Conservation (phyloP, 1,140 invertebrate species). For the Polypedilum pembai region DNA sequence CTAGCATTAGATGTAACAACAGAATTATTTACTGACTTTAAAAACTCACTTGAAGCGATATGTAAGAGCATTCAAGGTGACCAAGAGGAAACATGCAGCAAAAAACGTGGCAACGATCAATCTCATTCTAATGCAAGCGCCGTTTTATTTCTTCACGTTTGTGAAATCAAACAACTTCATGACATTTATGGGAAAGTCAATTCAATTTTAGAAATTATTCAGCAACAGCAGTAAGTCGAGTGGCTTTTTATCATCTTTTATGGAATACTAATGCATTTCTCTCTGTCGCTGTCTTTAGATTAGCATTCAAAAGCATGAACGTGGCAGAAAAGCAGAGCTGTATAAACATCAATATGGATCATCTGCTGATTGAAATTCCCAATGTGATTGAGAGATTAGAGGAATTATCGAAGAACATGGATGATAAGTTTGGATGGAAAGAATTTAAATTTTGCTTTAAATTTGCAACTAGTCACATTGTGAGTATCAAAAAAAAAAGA, state of each 20-base stretch:
- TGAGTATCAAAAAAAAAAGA: too few relatives aligned
- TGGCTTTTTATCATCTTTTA: not conserved
- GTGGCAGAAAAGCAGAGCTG: conserved; percentile 51
- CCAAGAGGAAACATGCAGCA: conserved; percentile 29
- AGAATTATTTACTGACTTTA: not conserved
- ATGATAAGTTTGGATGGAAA: conserved; percentile 57
- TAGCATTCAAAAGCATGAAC: conserved; percentile 42
- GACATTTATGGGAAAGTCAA: conserved; percentile 40
- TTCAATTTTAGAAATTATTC: conserved; percentile 39
- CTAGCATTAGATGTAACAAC: not conserved
- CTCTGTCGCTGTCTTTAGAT: not conserved
- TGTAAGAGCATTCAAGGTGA: conserved; percentile 32
- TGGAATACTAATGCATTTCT: not conserved
- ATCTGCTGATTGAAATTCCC: conserved; percentile 55
- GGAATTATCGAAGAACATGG: conserved; percentile 52
- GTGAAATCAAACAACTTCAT: conserved; percentile 40
- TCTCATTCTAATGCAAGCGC: conserved; percentile 29
- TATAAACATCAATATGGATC: conserved; percentile 53
- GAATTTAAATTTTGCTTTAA: conserved; percentile 65
- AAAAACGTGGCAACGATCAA: conserved; percentile 30
- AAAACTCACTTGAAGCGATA: conserved; percentile 27
- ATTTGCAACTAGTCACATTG: conserved; percentile 60
- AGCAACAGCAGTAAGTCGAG: conserved; percentile 37
- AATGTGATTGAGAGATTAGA: conserved; percentile 54
- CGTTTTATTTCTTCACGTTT: conserved; percentile 40